Evolutionary conservation across 2,888 invertebrate species (phyloP).

Genomic region (Chloromyia formosa): DNA sequence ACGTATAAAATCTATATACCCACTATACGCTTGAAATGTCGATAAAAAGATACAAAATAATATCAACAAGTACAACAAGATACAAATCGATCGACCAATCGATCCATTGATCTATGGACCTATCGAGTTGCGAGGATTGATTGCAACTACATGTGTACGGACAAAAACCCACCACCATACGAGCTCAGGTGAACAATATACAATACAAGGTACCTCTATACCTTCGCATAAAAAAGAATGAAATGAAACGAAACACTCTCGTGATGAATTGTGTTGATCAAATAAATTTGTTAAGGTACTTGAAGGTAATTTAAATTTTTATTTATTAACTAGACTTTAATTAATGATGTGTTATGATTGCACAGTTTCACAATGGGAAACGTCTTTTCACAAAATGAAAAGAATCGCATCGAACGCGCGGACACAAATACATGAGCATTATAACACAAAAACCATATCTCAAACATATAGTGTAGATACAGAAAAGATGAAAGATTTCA

Average conservation of each 20-base stretch:
- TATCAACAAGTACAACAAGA: constrained; percentile 35
- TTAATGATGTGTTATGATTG: constrained; percentile 44
- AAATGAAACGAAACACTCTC: constrained; percentile 8
- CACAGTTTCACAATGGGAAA: constrained; percentile 36
- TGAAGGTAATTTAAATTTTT: constrained; percentile 43
- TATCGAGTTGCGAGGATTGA: constrained; percentile 18
- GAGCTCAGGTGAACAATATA: too few species aligned
- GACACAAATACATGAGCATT: not conserved
- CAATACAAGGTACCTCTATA: too few species aligned
- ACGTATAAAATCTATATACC: not conserved
- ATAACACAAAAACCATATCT: not conserved
- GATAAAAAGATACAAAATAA: constrained; percentile 30
- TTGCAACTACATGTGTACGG: not conserved
- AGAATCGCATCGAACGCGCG: not conserved
- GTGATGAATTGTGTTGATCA: constrained; percentile 39
- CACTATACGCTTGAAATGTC: not conserved
- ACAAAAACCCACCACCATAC: not conserved
- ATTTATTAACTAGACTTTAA: constrained; percentile 43
- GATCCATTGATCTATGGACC: constrained; percentile 6
- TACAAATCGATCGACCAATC: constrained; percentile 41
- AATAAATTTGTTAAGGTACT: constrained; percentile 42
- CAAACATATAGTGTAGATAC: not conserved
- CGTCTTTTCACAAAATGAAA: constrained; percentile 15
- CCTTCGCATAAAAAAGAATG: not conserved
- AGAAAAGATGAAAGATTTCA: constrained; percentile 35